These are phyloP conservation scores for Drosophila mimica DNA, from an alignment of 2,888 invertebrate genomes.

Conservation along the genomic window DNA sequence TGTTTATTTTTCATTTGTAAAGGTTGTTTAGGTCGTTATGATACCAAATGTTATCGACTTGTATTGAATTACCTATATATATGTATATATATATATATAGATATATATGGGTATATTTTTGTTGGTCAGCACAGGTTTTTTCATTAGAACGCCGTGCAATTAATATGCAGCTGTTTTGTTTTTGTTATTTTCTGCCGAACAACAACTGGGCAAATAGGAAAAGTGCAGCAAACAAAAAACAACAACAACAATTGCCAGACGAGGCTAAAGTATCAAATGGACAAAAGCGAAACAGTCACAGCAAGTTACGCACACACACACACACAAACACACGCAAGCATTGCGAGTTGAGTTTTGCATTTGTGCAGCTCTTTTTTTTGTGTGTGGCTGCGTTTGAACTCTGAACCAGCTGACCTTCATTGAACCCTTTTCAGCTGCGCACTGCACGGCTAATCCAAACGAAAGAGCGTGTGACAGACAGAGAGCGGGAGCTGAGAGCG, in stretches of 20 bases:
- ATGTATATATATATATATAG: not conserved
- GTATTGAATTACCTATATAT: slow-evolving; percentile 43
- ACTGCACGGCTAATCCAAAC: slow-evolving; percentile 19
- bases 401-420: slow-evolving; percentile 84
- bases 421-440: slow-evolving; percentile 76
- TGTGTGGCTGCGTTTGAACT: slow-evolving; percentile 76
- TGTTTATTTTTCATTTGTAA: slow-evolving; percentile 28
- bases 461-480: not conserved
- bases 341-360: slow-evolving; percentile 24
- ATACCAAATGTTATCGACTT: slow-evolving; percentile 61
- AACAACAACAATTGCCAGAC: slow-evolving; percentile 66
- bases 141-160: slow-evolving; percentile 67
- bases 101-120: not conserved
- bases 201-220: slow-evolving; percentile 75
- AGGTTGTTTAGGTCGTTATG: slow-evolving; percentile 69
- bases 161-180: slow-evolving; percentile 73
- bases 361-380: slow-evolving; percentile 34
- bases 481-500: not conserved
- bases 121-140: slow-evolving; percentile 34
- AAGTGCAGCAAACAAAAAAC: slow-evolving; percentile 54
- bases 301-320: slow-evolving; percentile 22
- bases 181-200: slow-evolving; percentile 43
- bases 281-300: slow-evolving; percentile 65
- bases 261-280: slow-evolving; percentile 81
- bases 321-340: slow-evolving; percentile 1